Evolutionary conservation across 2,113 vertebrate species (phyloP).

Genomic region (Bucco capensis): DNA sequence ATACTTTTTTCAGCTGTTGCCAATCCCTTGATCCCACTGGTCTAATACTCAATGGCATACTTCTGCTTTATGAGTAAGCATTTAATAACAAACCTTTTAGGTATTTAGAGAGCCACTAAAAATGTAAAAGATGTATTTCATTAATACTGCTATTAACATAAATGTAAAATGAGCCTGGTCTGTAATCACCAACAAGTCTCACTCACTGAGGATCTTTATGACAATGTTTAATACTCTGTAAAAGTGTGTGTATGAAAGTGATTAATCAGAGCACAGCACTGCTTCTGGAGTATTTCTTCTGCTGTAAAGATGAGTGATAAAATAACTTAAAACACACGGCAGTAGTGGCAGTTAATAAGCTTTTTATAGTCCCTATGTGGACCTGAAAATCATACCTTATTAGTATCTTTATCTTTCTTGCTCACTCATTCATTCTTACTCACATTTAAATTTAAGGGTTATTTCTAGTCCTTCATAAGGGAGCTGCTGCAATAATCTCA

Average conservation of each 20-base stretch:
- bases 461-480: slow-evolving; percentile 41
- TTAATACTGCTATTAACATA: slow-evolving; percentile 71
- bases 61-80: slow-evolving; percentile 68
- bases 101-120: slow-evolving; percentile 70
- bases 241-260: slow-evolving; percentile 69
- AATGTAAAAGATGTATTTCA: slow-evolving; percentile 71
- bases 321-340: slow-evolving; percentile 71
- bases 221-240: slow-evolving; percentile 61
- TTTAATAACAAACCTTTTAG: slow-evolving; percentile 72
- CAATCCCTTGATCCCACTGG: background rate
- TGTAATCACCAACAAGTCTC: slow-evolving; percentile 70
- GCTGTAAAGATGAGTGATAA: slow-evolving; percentile 69
- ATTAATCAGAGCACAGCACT: slow-evolving; percentile 72
- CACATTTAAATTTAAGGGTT: slow-evolving; percentile 69
- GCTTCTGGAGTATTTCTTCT: slow-evolving; percentile 69
- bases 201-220: slow-evolving; percentile 61
- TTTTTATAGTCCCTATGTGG: slow-evolving; percentile 76
- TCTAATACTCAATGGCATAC: background rate
- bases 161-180: slow-evolving; percentile 69
- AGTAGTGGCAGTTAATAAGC: slow-evolving; percentile 73
- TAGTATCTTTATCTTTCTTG: slow-evolving; percentile 80
- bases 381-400: slow-evolving; percentile 80
- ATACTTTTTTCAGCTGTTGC: background rate
- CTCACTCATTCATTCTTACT: slow-evolving; percentile 69
- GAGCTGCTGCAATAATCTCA: slow-evolving; percentile 56